Base-by-base conservation (phyloP, 2,797 vertebrate genomes). In the Oreortyx pictus region DNA sequence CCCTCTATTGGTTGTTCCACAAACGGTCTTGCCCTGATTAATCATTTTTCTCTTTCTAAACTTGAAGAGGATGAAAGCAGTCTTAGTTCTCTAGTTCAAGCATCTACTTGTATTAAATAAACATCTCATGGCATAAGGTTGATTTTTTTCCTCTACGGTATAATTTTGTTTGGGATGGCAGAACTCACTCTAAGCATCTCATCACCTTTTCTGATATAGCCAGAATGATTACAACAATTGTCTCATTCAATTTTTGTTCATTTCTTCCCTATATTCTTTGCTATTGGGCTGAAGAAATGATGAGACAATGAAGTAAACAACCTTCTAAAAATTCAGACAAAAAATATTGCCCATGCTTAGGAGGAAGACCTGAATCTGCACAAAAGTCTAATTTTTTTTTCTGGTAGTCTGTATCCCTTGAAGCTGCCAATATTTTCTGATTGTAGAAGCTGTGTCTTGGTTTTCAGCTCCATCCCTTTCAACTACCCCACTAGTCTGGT, bases 1-100 rank as follows among this genome's bases (percentile, higher is more conserved):
- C 60, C 41, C 75, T 72, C 73, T 83, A 14, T 52, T 86, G 76
- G 83, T 79, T 0, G 3, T 37, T 93, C 65, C 71, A 54, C 33
- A 77, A 62, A 80, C 52, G 76, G 14, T 90, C 15, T 87, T 85
- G 61, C 59, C 54, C 37, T 70, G 73, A 85, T 39, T 80, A 85
- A 85, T 82, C 37, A 2, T 60, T 93, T 82, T 93, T 95, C 15
- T 73, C 22, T 78, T 39, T 88, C 43, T 83, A 41, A 78, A 56
- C n/a, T 76, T 88, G 59, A 89, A 92, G 66, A 8, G 54, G 24
- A 7, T 68, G 52, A 11, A n/a, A 3, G 2, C 57, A 43, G 77
- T 87, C 54, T 75, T 46, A 59, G n/a, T 60, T 83, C 39, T 71
- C 14, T 66, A 75, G 68, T 64, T 61, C 41, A 80, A 80, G 14